These are phyloP conservation scores for Volucella inanis DNA, from an alignment of 2,888 invertebrate species.

Conservation along the genomic window DNA sequence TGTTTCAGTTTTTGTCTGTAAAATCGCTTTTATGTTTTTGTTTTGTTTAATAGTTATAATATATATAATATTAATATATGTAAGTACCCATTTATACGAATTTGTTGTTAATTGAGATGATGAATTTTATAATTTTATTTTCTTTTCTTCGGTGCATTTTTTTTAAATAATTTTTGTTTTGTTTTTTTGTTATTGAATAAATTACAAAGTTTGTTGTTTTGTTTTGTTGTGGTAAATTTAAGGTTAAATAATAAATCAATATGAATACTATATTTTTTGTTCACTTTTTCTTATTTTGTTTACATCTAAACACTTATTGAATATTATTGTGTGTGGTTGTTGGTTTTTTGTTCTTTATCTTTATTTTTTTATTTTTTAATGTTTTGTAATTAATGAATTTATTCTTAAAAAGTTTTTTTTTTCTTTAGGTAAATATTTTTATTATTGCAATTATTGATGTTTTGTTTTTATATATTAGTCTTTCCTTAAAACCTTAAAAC, in stretches of 20 bases:
- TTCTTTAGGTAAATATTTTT: constrained; percentile 41
- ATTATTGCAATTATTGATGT: constrained; percentile 46
- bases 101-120: constrained; percentile 72
- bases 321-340: constrained; percentile 65
- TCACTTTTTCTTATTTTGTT: constrained; percentile 49
- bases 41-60: constrained; percentile 56
- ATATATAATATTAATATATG: constrained; percentile 57
- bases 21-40: constrained; percentile 32
- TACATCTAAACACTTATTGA: constrained; percentile 75
- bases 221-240: constrained; percentile 56
- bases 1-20: constrained; percentile 64
- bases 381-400: constrained; percentile 28
- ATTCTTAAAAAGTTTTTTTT: constrained; percentile 10
- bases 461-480: constrained; percentile 20
- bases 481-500: constrained; percentile 1
- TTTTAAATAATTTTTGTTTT: constrained; percentile 44
- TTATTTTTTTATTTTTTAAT: constrained; percentile 31
- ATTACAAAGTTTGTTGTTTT: constrained; percentile 45
- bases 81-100: constrained; percentile 69
- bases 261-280: constrained; percentile 41
- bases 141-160: constrained; percentile 76
- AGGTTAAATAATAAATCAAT: constrained; percentile 60
- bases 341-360: background rate
- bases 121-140: constrained; percentile 69
- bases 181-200: constrained; percentile 62